These are phyloP conservation scores for Australoheros scitulus DNA, from an alignment of 2,113 vertebrate genomes.

Conservation along the genomic window DNA sequence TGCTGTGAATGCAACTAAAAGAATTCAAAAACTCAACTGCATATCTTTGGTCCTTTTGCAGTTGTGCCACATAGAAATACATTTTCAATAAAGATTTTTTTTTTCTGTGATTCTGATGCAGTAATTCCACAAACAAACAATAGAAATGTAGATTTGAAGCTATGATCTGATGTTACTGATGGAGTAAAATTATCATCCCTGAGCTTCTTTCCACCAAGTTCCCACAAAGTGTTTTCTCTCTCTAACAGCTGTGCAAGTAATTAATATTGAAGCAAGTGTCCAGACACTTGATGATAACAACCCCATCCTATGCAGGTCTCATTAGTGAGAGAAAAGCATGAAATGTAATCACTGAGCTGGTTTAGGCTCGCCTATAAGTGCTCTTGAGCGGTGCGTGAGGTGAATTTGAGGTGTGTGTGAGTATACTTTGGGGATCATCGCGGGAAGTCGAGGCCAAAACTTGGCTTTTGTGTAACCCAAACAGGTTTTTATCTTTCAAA, in stretches of 20 bases:
- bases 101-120: background rate
- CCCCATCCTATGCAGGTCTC: slow-evolving; percentile 48
- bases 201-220: slow-evolving; percentile 3
- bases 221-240: slow-evolving; percentile 20
- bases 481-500: slow-evolving; percentile 48
- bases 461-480: slow-evolving; percentile 47
- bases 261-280: slow-evolving; percentile 62
- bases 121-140: background rate
- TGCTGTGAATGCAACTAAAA: background rate
- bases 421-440: slow-evolving; percentile 15
- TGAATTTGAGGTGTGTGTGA: slow-evolving; percentile 45
- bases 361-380: slow-evolving; percentile 50
- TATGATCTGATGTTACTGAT: slow-evolving; percentile 2
- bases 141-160: background rate
- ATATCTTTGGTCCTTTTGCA: background rate
- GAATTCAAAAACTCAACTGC: background rate
- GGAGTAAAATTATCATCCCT: background rate
- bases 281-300: slow-evolving; percentile 66
- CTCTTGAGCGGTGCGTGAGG: slow-evolving; percentile 40
- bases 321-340: slow-evolving; percentile 47
- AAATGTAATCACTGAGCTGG: slow-evolving; percentile 57
- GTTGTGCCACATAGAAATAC: background rate
- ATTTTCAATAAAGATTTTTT: background rate
- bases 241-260: slow-evolving; percentile 67
- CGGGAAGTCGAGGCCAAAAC: slow-evolving; percentile 21